phyloP scores from a whole-genome alignment of 1,140 invertebrate genomes.

The Euura lappo region DNA sequence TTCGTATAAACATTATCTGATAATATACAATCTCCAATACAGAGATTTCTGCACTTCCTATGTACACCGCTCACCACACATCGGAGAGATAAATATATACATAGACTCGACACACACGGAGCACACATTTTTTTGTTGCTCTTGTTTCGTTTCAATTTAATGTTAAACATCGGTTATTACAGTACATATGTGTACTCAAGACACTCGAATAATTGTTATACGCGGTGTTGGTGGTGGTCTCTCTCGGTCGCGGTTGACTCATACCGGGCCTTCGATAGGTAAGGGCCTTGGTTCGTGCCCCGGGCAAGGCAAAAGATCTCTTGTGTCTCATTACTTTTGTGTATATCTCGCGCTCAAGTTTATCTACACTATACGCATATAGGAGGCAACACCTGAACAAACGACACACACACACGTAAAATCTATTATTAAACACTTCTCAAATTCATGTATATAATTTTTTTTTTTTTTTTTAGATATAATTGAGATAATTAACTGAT shows the following conservation, averaged over 20 bases:
- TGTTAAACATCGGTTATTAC: no score
- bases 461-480: background rate
- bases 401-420: background rate
- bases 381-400: background rate
- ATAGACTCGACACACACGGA: no score
- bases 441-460: background rate
- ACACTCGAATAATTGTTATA: no score
- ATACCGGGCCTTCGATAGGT: slow-evolving; percentile 47
- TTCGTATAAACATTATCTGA: slow-evolving; percentile 5
- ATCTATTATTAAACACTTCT: background rate
- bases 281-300: slow-evolving; percentile 53
- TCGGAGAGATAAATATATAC: background rate
- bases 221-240: no score
- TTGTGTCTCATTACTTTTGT: slow-evolving; percentile 17
- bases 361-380: background rate
- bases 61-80: background rate
- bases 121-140: no score
- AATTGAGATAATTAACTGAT: no score
- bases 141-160: no score
- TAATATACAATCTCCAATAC: background rate
- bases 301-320: slow-evolving; percentile 52
- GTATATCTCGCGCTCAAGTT: background rate
- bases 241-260: slow-evolving; percentile 39
- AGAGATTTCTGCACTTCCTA: slow-evolving; percentile 46
- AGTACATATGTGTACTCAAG: no score